Evolutionary conservation across 2,797 vertebrate genomes (phyloP).

Genomic region (Sitta carolinensis): DNA sequence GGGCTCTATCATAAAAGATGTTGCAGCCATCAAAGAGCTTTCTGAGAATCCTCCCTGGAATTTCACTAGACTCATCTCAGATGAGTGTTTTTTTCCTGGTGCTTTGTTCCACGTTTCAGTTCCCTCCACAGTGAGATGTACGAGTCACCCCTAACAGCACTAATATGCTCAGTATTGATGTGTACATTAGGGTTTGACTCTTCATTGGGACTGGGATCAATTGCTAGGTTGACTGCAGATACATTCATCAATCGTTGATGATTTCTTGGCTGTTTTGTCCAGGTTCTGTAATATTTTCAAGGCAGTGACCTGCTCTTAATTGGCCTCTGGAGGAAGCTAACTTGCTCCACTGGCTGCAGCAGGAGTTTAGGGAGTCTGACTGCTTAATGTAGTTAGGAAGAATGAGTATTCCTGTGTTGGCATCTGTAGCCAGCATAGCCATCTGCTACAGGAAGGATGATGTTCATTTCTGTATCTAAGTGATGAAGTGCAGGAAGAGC

Average conservation of each 20-base stretch:
- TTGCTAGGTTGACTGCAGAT: background rate
- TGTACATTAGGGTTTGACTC: background rate
- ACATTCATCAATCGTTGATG: background rate
- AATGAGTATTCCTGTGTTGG: background rate
- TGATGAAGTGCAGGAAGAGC: background rate
- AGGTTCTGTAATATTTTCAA: background rate
- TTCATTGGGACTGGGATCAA: background rate
- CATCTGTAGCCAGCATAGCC: background rate
- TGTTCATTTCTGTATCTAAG: background rate
- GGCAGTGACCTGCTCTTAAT: constrained; percentile 20
- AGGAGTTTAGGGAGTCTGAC: background rate
- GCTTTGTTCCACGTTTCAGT: background rate
- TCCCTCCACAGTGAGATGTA: background rate
- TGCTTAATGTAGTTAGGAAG: background rate
- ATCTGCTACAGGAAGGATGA: background rate
- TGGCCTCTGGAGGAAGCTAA: background rate
- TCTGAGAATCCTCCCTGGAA: background rate
- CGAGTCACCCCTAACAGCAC: background rate
- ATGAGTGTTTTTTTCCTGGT: background rate
- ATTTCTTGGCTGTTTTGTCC: background rate
- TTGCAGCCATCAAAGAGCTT: constrained; percentile 9
- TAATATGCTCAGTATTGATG: background rate
- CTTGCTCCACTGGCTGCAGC: background rate
- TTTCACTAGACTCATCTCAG: background rate
- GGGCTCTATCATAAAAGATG: background rate